Conservation (phyloP, 2,113 vertebrate genomes). For the Ovis canadensis region DNA sequence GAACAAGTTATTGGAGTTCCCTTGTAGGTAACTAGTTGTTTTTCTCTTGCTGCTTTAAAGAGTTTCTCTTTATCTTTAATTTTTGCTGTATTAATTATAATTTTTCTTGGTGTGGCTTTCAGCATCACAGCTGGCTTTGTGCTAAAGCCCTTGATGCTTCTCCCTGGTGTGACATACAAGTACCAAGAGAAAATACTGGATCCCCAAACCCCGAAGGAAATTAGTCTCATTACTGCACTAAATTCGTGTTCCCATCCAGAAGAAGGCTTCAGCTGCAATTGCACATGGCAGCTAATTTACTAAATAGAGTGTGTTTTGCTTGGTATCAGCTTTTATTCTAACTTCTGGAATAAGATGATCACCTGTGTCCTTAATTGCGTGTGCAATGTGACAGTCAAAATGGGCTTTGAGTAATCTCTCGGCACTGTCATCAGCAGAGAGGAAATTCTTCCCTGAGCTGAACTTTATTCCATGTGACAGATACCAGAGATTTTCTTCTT, state of each 20-base stretch:
- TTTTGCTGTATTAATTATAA: not conserved
- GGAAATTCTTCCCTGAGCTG: not conserved
- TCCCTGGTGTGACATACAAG: not conserved
- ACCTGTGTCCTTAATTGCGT: not conserved
- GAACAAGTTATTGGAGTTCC: not conserved
- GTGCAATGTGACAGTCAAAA: not conserved
- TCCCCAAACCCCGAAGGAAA: constrained; percentile 28
- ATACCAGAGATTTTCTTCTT: not conserved
- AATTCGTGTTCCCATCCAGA: not conserved
- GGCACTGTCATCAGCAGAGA: not conserved
- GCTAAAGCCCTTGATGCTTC: not conserved
- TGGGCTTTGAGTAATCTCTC: not conserved
- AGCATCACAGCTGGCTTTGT: not conserved
- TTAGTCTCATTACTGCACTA: not conserved
- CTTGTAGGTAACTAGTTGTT: not conserved
- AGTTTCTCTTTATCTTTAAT: not conserved
- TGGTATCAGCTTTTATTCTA: constrained; percentile 16
- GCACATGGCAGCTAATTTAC: not conserved
- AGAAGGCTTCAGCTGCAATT: not conserved
- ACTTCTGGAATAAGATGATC: not conserved
- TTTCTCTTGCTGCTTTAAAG: not conserved
- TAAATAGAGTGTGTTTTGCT: not conserved
- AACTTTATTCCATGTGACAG: constrained; percentile 1
- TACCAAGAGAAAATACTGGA: not conserved
- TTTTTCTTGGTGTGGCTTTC: not conserved